These are phyloP conservation scores for Drosophila quinaria DNA, from an alignment of 2,888 invertebrate species.

Conservation along the genomic window DNA sequence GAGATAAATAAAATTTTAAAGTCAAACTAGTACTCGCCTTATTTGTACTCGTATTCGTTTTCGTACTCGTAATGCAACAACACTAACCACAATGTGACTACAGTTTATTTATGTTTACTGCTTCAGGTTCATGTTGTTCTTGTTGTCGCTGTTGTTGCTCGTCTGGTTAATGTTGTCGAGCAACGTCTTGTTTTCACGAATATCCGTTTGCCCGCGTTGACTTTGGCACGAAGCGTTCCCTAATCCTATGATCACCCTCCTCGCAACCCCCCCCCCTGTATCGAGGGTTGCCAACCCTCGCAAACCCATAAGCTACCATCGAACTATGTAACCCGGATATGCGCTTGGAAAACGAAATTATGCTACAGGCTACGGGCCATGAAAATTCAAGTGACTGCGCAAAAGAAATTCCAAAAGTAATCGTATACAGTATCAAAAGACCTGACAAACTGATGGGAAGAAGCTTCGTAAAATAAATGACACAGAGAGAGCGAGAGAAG, in stretches of 20 bases:
- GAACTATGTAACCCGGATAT: constrained; percentile 58
- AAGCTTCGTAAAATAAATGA: background rate
- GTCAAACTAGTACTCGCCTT: background rate
- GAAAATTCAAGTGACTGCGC: constrained; percentile 55
- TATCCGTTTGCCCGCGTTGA: constrained; percentile 68
- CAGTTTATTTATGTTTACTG: constrained; percentile 69
- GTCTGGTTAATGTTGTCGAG: constrained; percentile 14
- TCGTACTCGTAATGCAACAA: background rate
- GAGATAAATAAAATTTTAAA: constrained; percentile 20
- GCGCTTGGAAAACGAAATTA: constrained; percentile 71
- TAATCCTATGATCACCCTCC: constrained; percentile 40
- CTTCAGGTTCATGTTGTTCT: constrained; percentile 8
- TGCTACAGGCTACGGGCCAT: constrained; percentile 44
- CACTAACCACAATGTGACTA: constrained; percentile 33
- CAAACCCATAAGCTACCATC: constrained; percentile 20
- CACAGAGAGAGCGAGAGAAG: background rate
- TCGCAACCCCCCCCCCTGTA: background rate
- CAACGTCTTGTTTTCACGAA: constrained; percentile 44
- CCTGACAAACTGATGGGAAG: constrained; percentile 1
- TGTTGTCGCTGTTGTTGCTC: constrained; percentile 7
- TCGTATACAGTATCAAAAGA: constrained; percentile 56
- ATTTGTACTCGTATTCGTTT: background rate
- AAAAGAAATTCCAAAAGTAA: constrained; percentile 52
- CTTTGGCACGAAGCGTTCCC: constrained; percentile 58
- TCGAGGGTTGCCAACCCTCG: no score